Conservation (phyloP, 2,888 invertebrate species). For the Eulithis testata region DNA sequence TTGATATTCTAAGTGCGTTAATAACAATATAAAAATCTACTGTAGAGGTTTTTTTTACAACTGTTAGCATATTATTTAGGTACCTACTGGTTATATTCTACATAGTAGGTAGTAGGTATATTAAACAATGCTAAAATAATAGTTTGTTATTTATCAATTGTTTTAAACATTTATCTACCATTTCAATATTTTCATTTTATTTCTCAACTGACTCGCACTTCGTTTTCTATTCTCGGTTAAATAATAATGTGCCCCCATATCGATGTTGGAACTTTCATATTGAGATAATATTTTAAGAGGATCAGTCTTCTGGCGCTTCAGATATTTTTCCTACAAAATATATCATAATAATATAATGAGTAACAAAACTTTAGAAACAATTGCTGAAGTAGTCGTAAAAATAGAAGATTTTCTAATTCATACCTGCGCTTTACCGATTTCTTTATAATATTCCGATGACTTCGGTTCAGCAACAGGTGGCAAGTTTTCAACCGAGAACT, state of each 20-base stretch:
- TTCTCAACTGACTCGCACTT: constrained; percentile 12
- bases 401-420: constrained; percentile 5
- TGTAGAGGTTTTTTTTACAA: background rate
- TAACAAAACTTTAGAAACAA: too few relatives aligned
- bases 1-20: too few relatives aligned
- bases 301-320: constrained; percentile 14
- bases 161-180: constrained; percentile 3
- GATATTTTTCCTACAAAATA: constrained; percentile 48
- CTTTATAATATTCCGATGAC: constrained; percentile 32
- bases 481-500: constrained; percentile 62
- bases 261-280: constrained; percentile 14
- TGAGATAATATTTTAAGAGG: background rate
- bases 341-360: too few relatives aligned
- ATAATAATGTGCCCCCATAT: constrained; percentile 18
- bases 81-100: background rate
- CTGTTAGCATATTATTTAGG: background rate
- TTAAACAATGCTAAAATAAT: constrained; percentile 2
- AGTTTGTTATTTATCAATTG: constrained; percentile 2
- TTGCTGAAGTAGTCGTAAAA: too few relatives aligned
- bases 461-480: constrained; percentile 29
- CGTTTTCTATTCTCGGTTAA: constrained; percentile 9
- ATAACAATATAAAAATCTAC: background rate
- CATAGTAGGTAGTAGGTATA: background rate
- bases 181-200: constrained; percentile 2
- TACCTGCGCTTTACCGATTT: constrained; percentile 52